phyloP scores from a whole-genome alignment of 2,888 invertebrate species.

The Scelioninae gen. 1 region DNA sequence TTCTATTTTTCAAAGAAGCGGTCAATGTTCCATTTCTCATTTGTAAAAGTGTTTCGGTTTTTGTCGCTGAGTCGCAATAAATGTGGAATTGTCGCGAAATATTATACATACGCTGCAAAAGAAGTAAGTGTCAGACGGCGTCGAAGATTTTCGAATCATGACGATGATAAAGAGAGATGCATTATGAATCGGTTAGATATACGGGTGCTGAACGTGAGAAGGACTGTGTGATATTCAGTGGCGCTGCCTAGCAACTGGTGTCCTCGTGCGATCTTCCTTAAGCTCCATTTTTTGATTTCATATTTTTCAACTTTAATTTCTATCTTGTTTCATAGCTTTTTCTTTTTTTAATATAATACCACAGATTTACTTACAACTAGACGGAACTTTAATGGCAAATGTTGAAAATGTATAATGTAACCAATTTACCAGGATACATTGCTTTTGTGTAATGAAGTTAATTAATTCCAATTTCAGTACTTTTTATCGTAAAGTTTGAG shows the following conservation, averaged over 20 bases:
- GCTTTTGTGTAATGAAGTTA: too few relatives aligned
- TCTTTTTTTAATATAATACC: too few relatives aligned
- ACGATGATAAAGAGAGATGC: slow-evolving; percentile 75
- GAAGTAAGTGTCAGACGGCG: slow-evolving; percentile 49
- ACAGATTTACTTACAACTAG: too few relatives aligned
- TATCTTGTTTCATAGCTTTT: neutral
- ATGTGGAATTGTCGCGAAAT: slow-evolving; percentile 2
- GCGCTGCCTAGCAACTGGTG: slow-evolving; percentile 84
- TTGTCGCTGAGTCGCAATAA: too few relatives aligned
- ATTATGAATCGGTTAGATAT: slow-evolving; percentile 76
- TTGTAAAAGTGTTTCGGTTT: neutral
- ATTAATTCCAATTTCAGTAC: too few relatives aligned
- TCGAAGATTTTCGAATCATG: slow-evolving; percentile 65
- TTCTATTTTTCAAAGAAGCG: too few relatives aligned
- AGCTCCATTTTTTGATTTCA: slow-evolving; percentile 44
- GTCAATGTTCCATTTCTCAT: neutral
- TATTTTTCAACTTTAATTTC: slow-evolving; percentile 43
- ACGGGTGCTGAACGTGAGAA: slow-evolving; percentile 74
- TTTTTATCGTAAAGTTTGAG: too few relatives aligned
- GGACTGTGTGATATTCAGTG: slow-evolving; percentile 79
- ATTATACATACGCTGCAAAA: slow-evolving; percentile 31
- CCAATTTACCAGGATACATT: too few relatives aligned
- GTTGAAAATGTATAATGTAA: too few relatives aligned
- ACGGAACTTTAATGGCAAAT: too few relatives aligned
- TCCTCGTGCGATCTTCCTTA: slow-evolving; percentile 74